Evolutionary conservation across 2,888 invertebrate species (phyloP).

Genomic region (Opisthograptis luteolata): DNA sequence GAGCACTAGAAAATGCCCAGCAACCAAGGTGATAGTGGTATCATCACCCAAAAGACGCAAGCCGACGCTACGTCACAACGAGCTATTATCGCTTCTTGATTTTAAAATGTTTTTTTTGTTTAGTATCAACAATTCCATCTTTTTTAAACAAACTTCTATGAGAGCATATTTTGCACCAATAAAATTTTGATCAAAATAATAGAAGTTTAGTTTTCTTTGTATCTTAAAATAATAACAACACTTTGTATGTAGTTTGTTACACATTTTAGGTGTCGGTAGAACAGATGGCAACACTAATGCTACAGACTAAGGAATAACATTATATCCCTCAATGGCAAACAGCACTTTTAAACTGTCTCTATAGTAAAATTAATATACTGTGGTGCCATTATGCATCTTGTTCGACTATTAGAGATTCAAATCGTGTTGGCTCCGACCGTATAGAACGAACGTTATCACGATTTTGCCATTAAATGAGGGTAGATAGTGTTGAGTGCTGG

Average conservation of each 20-base stretch:
- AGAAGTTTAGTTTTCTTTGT: not conserved
- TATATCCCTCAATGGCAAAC: not conserved
- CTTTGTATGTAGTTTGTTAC: constrained; percentile 9
- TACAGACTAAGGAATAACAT: constrained; percentile 8
- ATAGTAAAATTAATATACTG: not conserved
- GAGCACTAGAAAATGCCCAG: no score
- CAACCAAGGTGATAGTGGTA: no score
- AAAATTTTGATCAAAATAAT: not conserved
- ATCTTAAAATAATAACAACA: not conserved
- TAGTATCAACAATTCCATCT: no score
- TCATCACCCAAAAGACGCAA: no score
- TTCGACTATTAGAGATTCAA: constrained; percentile 41
- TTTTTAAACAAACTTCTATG: no score
- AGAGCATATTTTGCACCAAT: no score
- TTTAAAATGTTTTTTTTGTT: no score
- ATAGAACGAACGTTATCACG: constrained; percentile 38
- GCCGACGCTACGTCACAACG: no score
- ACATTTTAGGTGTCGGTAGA: constrained; percentile 5
- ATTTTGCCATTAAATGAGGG: constrained; percentile 28
- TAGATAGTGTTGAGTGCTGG: constrained; percentile 8
- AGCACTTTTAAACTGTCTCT: constrained; percentile 3
- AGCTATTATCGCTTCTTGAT: no score
- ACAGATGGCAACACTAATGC: constrained; percentile 8
- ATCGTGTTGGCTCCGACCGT: constrained; percentile 37
- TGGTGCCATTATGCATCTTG: constrained; percentile 25